A percentile compares a stretch with the other conserved stretches of the same genome.
Conservation (phyloP, 2,888 invertebrate species). For the Endotricha flammealis region DNA sequence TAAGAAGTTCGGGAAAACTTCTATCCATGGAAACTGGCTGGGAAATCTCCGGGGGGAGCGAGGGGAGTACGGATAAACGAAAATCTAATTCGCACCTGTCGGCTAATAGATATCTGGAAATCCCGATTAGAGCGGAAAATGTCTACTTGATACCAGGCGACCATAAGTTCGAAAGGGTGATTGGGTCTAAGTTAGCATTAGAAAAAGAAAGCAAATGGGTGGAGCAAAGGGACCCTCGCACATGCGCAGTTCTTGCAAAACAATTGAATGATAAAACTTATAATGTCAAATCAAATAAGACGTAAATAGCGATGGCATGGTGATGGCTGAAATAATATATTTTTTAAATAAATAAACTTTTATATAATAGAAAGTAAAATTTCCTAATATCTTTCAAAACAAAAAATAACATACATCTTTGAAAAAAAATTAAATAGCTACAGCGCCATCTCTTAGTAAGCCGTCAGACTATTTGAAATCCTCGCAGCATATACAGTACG, state of each 20-base stretch:
- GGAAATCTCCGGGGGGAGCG: constrained; percentile 24
- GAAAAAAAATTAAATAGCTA: too few relatives aligned
- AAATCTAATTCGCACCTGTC: constrained; percentile 57
- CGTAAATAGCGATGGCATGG: too few relatives aligned
- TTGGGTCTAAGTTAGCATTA: constrained; percentile 27
- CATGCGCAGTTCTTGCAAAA: constrained; percentile 31
- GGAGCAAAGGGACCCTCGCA: constrained; percentile 36
- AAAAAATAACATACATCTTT: too few relatives aligned
- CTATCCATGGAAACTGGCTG: constrained; percentile 23
- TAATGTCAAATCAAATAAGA: too few relatives aligned
- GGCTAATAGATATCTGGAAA: constrained; percentile 63
- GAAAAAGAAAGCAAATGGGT: constrained; percentile 44
- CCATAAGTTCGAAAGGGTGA: constrained; percentile 29
- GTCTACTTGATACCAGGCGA: constrained; percentile 65
- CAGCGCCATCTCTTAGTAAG: too few relatives aligned
- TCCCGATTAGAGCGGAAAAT: constrained; percentile 78
- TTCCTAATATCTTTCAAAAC: too few relatives aligned
- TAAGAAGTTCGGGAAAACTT: constrained; percentile 19
- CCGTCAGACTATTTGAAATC: too few relatives aligned
- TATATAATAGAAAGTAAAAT: too few relatives aligned
- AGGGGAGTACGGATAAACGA: constrained; percentile 37
- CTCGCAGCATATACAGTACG: too few relatives aligned
- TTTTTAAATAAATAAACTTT: too few relatives aligned
- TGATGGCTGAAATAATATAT: too few relatives aligned
- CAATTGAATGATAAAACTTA: not conserved